These are phyloP conservation scores for Lacanobia wlatinum DNA, from an alignment of 2,888 invertebrate genomes.

Conservation along the genomic window DNA sequence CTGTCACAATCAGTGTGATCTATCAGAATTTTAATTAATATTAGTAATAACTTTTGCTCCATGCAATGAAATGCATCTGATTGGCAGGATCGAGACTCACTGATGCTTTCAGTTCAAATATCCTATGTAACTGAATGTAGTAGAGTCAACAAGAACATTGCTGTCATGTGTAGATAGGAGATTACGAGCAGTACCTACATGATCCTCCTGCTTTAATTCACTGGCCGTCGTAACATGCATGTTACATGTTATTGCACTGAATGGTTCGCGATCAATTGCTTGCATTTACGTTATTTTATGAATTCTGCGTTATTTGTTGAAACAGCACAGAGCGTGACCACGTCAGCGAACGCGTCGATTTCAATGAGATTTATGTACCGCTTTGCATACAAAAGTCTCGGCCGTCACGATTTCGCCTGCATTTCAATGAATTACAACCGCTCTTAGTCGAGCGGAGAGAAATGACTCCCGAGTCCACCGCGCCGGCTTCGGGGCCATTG, in stretches of 20 bases:
- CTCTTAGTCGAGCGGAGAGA: slow-evolving; percentile 59
- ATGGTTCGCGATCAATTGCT: slow-evolving; percentile 77
- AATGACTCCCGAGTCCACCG: slow-evolving; percentile 58
- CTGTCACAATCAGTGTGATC: slow-evolving; percentile 29
- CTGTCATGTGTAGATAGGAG: slow-evolving; percentile 16
- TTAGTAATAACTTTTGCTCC: background rate
- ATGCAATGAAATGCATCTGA: background rate
- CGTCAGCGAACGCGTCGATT: slow-evolving; percentile 56
- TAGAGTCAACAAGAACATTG: slow-evolving; percentile 16
- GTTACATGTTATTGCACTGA: slow-evolving; percentile 70
- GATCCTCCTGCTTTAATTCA: slow-evolving; percentile 29
- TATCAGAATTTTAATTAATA: slow-evolving; percentile 24
- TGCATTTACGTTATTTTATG: slow-evolving; percentile 70
- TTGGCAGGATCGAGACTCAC: background rate
- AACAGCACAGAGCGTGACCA: slow-evolving; percentile 71
- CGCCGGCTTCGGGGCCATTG: slow-evolving; percentile 50
- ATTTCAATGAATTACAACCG: slow-evolving; percentile 67
- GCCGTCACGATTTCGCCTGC: slow-evolving; percentile 71
- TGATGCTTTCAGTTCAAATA: background rate
- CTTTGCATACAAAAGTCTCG: slow-evolving; percentile 69
- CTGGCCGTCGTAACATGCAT: slow-evolving; percentile 38
- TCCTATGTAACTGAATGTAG: background rate
- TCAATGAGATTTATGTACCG: slow-evolving; percentile 66
- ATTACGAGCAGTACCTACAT: slow-evolving; percentile 8
- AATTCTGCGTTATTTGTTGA: slow-evolving; percentile 51